Conservation (phyloP, 2,113 vertebrate species). For the Leucopsar rothschildi region DNA sequence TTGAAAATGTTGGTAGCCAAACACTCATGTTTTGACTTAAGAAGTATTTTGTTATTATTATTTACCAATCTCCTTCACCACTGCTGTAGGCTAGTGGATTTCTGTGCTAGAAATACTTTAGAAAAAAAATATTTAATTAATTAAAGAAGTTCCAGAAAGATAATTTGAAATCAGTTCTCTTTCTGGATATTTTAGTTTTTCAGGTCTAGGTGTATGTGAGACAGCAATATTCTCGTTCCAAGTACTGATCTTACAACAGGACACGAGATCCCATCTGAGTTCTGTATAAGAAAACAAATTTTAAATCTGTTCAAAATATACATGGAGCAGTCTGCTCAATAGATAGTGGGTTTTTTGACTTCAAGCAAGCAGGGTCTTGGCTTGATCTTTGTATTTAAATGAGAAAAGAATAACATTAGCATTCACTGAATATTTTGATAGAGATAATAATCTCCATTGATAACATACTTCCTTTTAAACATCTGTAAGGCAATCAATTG, state of each 20-base stretch:
- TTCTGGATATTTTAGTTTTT: background rate
- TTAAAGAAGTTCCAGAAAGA: background rate
- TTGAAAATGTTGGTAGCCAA: background rate
- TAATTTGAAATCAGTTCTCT: background rate
- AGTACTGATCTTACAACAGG: background rate
- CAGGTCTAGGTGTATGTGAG: background rate
- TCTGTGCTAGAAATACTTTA: background rate
- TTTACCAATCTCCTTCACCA: background rate
- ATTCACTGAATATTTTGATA: conserved; percentile 53
- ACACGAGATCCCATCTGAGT: background rate
- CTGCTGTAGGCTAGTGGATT: background rate
- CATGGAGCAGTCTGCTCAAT: background rate
- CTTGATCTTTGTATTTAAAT: conserved; percentile 51
- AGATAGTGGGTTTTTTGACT: background rate
- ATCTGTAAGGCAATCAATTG: conserved; percentile 49
- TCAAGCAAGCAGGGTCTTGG: conserved; percentile 14
- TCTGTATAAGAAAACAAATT: background rate
- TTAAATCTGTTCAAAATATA: background rate
- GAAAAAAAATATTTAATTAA: background rate
- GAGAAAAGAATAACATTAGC: conserved; percentile 44
- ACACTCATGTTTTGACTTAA: background rate
- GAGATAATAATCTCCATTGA: conserved; percentile 48
- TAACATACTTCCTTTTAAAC: conserved; percentile 30
- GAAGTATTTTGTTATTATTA: background rate
- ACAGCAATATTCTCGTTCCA: background rate